Percentiles rank a stretch among this genome's conserved stretches.
These are phyloP conservation scores for Drosophila villosipedis DNA, from an alignment of 2,888 invertebrate genomes.

Conservation along the genomic window DNA sequence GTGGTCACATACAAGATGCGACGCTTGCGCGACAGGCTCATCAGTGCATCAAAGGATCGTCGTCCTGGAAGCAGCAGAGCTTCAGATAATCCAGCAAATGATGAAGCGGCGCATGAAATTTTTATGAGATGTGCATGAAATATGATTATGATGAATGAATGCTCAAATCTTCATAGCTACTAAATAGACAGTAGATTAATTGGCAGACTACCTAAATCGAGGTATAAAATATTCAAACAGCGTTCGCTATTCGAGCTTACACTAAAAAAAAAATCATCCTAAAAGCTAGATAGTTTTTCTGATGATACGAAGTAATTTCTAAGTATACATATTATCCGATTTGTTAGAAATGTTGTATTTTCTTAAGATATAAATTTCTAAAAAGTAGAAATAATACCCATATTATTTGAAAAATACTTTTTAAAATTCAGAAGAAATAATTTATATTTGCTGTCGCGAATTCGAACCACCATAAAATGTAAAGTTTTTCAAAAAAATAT, in stretches of 20 bases:
- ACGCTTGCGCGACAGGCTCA: conserved; percentile 83
- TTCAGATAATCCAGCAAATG: conserved; percentile 47
- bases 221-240: neutral
- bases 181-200: neutral
- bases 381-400: neutral
- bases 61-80: conserved; percentile 83
- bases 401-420: neutral
- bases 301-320: neutral
- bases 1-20: conserved; percentile 83
- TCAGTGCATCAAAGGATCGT: conserved; percentile 80
- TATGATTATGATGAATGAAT: conserved; percentile 21
- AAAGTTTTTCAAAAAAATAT: neutral
- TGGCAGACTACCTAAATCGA: neutral
- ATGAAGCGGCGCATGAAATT: conserved; percentile 13
- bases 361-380: neutral
- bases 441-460: neutral
- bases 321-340: neutral
- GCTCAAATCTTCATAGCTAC: neutral
- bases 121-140: conserved; percentile 29
- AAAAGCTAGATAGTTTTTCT: neutral
- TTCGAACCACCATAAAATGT: neutral
- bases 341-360: neutral
- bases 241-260: neutral
- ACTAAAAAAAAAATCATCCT: neutral
- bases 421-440: neutral